phyloP scores from a whole-genome alignment of 2,888 invertebrate species.

The Hyppa rectilinea region DNA sequence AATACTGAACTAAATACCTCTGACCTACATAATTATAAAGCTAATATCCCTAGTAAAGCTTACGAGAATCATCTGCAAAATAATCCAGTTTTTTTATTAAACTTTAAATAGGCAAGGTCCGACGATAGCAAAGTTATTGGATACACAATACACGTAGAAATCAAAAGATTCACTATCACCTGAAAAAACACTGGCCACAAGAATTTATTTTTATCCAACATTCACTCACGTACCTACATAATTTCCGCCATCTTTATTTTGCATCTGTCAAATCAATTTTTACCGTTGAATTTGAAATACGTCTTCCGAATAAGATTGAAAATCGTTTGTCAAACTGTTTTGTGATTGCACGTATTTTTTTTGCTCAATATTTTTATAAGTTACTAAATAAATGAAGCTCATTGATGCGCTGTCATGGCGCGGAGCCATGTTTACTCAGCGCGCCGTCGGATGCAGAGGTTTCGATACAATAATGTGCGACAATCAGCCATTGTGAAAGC shows the following conservation, averaged over 20 bases:
- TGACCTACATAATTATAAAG: too few species aligned
- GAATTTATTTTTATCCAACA: constrained; percentile 60
- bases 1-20: too few species aligned
- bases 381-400: constrained; percentile 87
- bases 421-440: constrained; percentile 83
- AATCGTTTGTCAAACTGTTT: constrained; percentile 52
- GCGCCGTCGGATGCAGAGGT: constrained; percentile 69
- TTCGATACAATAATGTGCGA: constrained; percentile 74
- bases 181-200: constrained; percentile 73
- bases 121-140: neutral
- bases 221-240: constrained; percentile 71
- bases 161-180: constrained; percentile 67
- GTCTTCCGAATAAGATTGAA: constrained; percentile 68
- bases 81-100: constrained; percentile 2
- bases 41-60: too few species aligned
- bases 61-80: neutral
- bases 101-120: neutral
- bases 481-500: constrained; percentile 75
- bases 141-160: constrained; percentile 28
- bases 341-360: constrained; percentile 69
- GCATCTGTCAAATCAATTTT: constrained; percentile 59
- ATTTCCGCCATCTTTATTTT: constrained; percentile 63
- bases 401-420: constrained; percentile 85
- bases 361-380: constrained; percentile 84
- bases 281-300: constrained; percentile 60